A percentile compares a stretch with the other conserved stretches of the same genome.
Conservation (phyloP, 2,888 invertebrate species). For the Sussaba pulchella region DNA sequence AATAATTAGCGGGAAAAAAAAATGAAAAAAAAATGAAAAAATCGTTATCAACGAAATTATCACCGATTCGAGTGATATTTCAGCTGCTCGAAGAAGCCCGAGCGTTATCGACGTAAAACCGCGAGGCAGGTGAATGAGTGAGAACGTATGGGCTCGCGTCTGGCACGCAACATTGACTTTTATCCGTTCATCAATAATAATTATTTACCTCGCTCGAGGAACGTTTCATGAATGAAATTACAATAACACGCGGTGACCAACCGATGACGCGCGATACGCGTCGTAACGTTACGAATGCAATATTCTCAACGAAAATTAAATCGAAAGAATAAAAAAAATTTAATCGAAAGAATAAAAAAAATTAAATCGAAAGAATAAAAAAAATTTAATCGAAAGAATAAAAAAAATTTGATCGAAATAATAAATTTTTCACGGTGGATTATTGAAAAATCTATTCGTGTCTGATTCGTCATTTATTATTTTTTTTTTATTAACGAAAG, state of each 20-base stretch:
- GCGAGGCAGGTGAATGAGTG: conserved; percentile 29
- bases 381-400: too few species aligned
- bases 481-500: too few species aligned
- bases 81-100: conserved; percentile 7
- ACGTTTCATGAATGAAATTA: conserved; percentile 69
- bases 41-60: conserved; percentile 23
- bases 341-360: not conserved
- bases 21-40: not conserved
- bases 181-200: conserved; percentile 61
- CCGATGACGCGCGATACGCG: conserved; percentile 21
- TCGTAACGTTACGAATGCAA: conserved; percentile 15
- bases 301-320: not conserved
- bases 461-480: too few species aligned
- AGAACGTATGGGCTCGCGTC: not conserved
- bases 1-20: conserved; percentile 16
- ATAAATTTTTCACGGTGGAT: too few species aligned
- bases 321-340: too few species aligned
- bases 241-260: conserved; percentile 55
- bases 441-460: too few species aligned
- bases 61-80: conserved; percentile 28
- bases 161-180: conserved; percentile 55
- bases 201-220: conserved; percentile 56
- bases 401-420: too few species aligned
- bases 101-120: conserved; percentile 17
- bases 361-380: too few species aligned